Conservation (phyloP, 2,113 vertebrate species). For the Alligator mississippiensis region DNA sequence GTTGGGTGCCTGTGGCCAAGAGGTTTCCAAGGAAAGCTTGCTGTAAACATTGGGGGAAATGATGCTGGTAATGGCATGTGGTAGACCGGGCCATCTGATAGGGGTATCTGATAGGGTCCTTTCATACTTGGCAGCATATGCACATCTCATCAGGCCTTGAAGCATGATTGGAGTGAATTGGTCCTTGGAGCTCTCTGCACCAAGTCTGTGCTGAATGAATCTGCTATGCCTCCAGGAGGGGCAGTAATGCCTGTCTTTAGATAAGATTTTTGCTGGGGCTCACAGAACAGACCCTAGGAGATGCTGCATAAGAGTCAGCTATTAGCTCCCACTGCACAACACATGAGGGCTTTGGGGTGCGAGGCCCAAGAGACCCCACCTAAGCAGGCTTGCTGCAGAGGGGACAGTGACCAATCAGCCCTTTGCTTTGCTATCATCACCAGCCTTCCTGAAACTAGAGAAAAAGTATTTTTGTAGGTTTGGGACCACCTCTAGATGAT, state of each 20-base stretch:
- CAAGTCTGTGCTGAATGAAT: not conserved
- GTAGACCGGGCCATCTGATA: not conserved
- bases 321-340: not conserved
- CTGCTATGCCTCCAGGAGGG: not conserved
- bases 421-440: not conserved
- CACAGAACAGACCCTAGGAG: not conserved
- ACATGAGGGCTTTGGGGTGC: not conserved
- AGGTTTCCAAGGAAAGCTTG: not conserved
- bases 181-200: not conserved
- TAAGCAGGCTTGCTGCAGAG: not conserved
- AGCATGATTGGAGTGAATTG: not conserved
- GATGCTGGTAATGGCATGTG: not conserved
- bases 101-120: not conserved
- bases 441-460: too few species aligned
- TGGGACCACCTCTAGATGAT: too few species aligned
- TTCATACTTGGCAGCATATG: not conserved
- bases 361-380: not conserved
- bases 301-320: not conserved
- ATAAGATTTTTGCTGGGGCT: not conserved
- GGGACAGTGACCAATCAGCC: not conserved
- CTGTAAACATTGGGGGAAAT: not conserved
- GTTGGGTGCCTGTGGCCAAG: not conserved
- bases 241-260: not conserved
- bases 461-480: too few species aligned
- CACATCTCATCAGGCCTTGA: not conserved